Percentiles rank a stretch among this genome's conserved stretches.
Conservation (phyloP, 2,113 vertebrate species). For the Centropus bengalensis region DNA sequence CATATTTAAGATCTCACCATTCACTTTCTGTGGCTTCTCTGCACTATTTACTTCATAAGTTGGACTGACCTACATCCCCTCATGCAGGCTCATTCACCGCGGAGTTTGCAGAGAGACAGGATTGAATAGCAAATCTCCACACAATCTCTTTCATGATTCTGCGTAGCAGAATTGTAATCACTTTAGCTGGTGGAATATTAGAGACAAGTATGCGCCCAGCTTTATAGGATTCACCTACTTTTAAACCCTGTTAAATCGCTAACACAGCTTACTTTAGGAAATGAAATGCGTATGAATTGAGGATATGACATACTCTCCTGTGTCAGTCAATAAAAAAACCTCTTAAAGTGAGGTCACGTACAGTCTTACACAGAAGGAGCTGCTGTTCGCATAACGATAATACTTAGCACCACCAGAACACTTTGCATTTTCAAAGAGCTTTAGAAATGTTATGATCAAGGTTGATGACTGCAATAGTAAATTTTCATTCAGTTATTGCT, state of each 20-base stretch:
- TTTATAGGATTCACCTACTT: slow-evolving; percentile 49
- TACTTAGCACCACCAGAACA: slow-evolving; percentile 10
- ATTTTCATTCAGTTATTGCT: slow-evolving; percentile 38
- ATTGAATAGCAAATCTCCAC: slow-evolving; percentile 62
- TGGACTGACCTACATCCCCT: slow-evolving; percentile 62
- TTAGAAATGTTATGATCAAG: slow-evolving; percentile 44
- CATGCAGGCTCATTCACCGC: slow-evolving; percentile 28
- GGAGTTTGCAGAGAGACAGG: neutral
- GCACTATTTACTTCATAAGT: slow-evolving; percentile 56
- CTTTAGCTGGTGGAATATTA: slow-evolving; percentile 41
- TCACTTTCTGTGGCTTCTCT: slow-evolving; percentile 48
- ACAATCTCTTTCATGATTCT: slow-evolving; percentile 32
- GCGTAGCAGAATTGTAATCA: slow-evolving; percentile 15
- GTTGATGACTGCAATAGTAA: slow-evolving; percentile 48
- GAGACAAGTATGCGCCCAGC: slow-evolving; percentile 8
- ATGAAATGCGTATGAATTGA: slow-evolving; percentile 38
- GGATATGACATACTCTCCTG: neutral
- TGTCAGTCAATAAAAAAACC: slow-evolving; percentile 42
- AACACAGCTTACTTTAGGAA: slow-evolving; percentile 49
- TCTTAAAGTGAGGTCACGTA: neutral
- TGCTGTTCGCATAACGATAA: neutral
- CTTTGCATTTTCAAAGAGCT: slow-evolving; percentile 42
- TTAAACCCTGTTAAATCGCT: slow-evolving; percentile 42
- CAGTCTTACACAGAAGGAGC: neutral
- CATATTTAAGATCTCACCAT: slow-evolving; percentile 44